Evolutionary conservation across 2,113 vertebrate species (phyloP), one percentile per base, ranked within the genome.

Genomic region (Falcunculus frontatus): DNA sequence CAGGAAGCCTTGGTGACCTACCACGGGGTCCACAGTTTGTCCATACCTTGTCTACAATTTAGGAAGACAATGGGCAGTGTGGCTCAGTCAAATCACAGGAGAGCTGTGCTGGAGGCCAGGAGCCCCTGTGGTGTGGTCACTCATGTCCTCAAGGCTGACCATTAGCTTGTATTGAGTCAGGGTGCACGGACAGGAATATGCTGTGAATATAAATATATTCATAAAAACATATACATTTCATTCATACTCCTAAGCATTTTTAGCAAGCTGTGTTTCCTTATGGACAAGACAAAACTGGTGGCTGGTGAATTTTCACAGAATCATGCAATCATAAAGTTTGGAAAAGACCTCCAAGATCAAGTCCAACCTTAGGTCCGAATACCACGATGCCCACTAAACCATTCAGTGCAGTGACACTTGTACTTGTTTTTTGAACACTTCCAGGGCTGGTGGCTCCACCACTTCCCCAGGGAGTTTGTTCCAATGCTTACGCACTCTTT

Each of bases 11-110:
- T 69, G 32, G 41, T 23, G 25, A 85, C 26, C 29, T 41, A 1
- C 12, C 27, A 11, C 3, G 1, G 19, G 15, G 3, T 37, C 62
- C n/a, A 47, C 2, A 19, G 3, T 14, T n/a, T 60, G 26, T 12
- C 20, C 0, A 1, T 13, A 42, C 62, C 22, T 7, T 62, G 25
- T 30, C 27, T 74, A 4, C 4, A 2, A 2, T 46, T 55, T 67
- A 27, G 47, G 44, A 79, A 42, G 3, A 33, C 29, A 77, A 11
- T 14, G n/a, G 46, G 4, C 11, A 65, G 5, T 32, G 18, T 73
- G 41, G 10, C 23, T 22, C 44, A 29, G 27, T 4, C 1, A 18
- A 64, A 88, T 8, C 16, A 32, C 44, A 37, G 16, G 13, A 32
- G 5, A 39, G 8, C 4, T 63, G 16, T 75, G 33, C 56, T 70